Percentiles rank a stretch among this genome's conserved stretches.
Conservation (phyloP, 2,888 invertebrate genomes). For the Nomada fucata region DNA sequence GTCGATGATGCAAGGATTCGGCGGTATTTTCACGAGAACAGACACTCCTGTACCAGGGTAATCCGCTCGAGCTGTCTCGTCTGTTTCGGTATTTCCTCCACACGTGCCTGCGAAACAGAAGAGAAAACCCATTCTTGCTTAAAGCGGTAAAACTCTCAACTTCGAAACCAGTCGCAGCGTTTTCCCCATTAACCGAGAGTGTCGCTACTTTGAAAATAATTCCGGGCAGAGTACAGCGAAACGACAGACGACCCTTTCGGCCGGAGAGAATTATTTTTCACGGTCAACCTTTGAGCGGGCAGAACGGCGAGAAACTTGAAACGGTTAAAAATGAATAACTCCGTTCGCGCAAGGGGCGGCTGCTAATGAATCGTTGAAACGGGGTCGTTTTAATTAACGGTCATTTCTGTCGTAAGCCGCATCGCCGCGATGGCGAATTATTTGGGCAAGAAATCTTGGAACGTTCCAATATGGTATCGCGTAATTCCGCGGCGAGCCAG, state of each 20-base stretch:
- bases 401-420: neutral
- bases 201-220: too few relatives aligned
- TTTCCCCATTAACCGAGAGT: neutral
- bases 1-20: constrained; percentile 80
- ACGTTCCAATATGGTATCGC: neutral
- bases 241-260: neutral
- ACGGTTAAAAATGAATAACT: constrained; percentile 35
- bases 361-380: constrained; percentile 20
- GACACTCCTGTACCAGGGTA: constrained; percentile 80
- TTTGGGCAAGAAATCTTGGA: constrained; percentile 12
- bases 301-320: constrained; percentile 21
- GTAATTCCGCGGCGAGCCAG: constrained; percentile 10
- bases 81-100: constrained; percentile 86
- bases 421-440: constrained; percentile 12
- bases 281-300: neutral
- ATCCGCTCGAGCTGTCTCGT: constrained; percentile 81
- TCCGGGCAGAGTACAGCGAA: neutral
- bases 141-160: too few relatives aligned
- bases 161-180: neutral
- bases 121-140: neutral
- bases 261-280: constrained; percentile 5
- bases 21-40: constrained; percentile 78
- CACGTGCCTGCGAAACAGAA: constrained; percentile 82
- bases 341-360: neutral
- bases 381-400: constrained; percentile 43